These are phyloP conservation scores for Chloroclysta siterata DNA, from an alignment of 2,888 invertebrate genomes.

Conservation along the genomic window DNA sequence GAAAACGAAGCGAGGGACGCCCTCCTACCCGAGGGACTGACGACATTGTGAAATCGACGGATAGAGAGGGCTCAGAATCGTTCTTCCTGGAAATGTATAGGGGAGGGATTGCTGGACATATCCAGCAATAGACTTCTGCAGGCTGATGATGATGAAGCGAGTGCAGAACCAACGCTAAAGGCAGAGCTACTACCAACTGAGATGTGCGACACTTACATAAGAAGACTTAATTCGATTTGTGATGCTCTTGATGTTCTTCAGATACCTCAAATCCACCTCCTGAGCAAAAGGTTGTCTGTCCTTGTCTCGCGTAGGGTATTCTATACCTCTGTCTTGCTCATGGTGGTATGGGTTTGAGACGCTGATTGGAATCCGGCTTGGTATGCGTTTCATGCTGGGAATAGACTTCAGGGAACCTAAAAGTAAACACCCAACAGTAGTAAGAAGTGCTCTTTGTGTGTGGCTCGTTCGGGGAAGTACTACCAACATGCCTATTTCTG, in stretches of 20 bases:
- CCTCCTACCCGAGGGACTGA: no score
- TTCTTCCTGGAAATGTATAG: no score
- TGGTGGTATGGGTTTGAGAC: neutral
- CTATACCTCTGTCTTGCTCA: conserved; percentile 15
- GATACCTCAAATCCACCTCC: conserved; percentile 44
- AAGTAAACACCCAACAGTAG: neutral
- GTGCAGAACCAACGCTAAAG: no score
- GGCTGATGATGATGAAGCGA: no score
- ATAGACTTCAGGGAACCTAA: conserved; percentile 16
- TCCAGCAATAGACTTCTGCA: no score
- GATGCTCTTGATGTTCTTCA: conserved; percentile 37
- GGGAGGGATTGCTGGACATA: neutral
- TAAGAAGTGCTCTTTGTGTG: no score
- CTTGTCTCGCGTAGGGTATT: conserved; percentile 22
- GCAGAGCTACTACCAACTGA: no score
- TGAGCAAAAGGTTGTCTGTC: conserved; percentile 20
- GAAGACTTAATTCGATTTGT: conserved; percentile 33
- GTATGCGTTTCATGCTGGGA: conserved; percentile 9
- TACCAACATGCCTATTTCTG: no score
- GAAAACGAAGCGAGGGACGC: no score
- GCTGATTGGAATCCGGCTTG: conserved; percentile 24
- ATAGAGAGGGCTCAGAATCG: no score
- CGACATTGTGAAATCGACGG: no score
- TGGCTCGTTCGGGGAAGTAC: no score
- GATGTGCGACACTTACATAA: conserved; percentile 40